phyloP scores from a whole-genome alignment of 2,888 invertebrate genomes.

The Andrena praecox region DNA sequence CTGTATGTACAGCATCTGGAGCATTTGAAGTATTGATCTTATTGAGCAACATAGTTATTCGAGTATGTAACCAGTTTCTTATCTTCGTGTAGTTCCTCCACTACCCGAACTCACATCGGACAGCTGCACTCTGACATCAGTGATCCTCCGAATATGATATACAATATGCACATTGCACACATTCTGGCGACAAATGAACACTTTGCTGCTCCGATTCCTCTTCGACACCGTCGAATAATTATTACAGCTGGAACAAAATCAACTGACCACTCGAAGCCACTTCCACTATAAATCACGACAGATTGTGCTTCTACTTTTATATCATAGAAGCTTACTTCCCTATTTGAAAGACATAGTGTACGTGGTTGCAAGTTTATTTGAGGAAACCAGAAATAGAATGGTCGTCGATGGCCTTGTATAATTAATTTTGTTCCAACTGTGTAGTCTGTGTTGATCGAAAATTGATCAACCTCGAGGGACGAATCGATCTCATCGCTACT shows the following conservation, averaged over 20 bases:
- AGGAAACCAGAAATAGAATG: no score
- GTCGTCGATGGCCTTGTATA: neutral
- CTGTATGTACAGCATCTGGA: neutral
- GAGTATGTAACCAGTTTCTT: neutral
- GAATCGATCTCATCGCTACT: slow-evolving; percentile 28
- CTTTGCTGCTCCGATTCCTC: neutral
- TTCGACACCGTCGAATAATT: neutral
- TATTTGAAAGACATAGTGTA: no score
- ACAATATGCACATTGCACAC: neutral
- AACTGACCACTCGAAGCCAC: neutral
- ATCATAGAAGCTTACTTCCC: no score
- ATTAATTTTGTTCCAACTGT: neutral
- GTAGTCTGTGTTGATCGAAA: neutral
- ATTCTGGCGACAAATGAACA: slow-evolving; percentile 11
- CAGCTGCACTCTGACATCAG: neutral
- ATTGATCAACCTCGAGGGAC: neutral
- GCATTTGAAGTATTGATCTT: slow-evolving; percentile 1
- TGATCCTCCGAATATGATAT: neutral
- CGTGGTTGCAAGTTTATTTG: no score
- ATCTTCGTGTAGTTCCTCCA: neutral
- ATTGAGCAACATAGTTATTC: neutral
- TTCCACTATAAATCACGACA: neutral
- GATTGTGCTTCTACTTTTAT: neutral
- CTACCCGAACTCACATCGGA: neutral
- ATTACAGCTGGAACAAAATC: neutral